Conservation (phyloP, 2,888 invertebrate genomes). For the Amblyjoppa fuscipennis region DNA sequence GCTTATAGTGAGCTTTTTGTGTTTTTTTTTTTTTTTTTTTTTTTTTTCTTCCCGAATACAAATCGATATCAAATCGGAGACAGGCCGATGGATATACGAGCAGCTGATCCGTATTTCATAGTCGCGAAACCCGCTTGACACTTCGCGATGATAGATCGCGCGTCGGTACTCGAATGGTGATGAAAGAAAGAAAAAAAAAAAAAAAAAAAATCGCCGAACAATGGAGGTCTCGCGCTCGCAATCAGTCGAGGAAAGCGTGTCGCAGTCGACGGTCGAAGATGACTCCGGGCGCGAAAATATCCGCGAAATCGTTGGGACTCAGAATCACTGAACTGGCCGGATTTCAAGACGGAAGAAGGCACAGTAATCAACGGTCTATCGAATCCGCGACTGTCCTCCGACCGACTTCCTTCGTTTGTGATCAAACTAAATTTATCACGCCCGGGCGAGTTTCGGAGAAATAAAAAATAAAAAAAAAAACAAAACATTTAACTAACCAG, state of each 20-base stretch:
- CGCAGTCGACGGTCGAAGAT: constrained; percentile 10
- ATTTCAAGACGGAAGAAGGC: constrained; percentile 55
- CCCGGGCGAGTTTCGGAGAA: not conserved
- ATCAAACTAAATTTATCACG: constrained; percentile 52
- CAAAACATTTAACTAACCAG: not conserved
- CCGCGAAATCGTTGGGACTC: constrained; percentile 10
- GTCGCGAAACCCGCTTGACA: constrained; percentile 55
- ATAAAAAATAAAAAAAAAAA: constrained; percentile 3
- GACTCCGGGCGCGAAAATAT: constrained; percentile 46
- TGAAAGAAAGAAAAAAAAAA: constrained; percentile 48
- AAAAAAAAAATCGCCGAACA: constrained; percentile 58
- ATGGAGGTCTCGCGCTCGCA: constrained; percentile 56
- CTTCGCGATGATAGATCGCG: constrained; percentile 61
- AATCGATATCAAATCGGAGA: constrained; percentile 35
- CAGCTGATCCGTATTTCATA: constrained; percentile 62
- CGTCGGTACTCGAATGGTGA: constrained; percentile 14
- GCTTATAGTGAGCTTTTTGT: not conserved
- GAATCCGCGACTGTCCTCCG: constrained; percentile 37
- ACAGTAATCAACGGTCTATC: constrained; percentile 62
- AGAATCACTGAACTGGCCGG: constrained; percentile 10
- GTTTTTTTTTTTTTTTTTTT: constrained; percentile 3
- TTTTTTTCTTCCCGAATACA: not conserved
- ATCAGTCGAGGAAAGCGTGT: constrained; percentile 55
- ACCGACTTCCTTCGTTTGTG: not conserved
- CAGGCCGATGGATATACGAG: constrained; percentile 38